Evolutionary conservation across 2,113 vertebrate species (phyloP).

Genomic region (Telmatochromis bifrenatus): DNA sequence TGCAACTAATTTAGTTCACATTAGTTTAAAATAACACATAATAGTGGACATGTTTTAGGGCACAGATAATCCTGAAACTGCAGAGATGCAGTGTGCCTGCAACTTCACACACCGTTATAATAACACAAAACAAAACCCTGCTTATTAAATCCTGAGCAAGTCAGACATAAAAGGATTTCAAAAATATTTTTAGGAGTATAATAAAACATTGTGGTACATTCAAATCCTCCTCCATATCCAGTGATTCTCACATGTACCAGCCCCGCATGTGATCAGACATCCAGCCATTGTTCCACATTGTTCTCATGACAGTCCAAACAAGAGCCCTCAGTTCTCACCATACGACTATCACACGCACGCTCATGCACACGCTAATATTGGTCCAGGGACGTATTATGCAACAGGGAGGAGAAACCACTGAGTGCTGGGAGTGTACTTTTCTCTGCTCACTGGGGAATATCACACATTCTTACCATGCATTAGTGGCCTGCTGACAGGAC

Average conservation of each 20-base stretch:
- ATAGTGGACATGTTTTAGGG: neutral
- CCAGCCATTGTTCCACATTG: conserved; percentile 15
- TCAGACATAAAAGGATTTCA: neutral
- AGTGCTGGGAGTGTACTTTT: conserved; percentile 36
- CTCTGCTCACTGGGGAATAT: conserved; percentile 48
- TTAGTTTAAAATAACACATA: neutral
- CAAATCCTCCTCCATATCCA: neutral
- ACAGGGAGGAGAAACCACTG: conserved; percentile 19
- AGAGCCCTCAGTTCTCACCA: conserved; percentile 23
- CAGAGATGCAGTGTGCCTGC: neutral
- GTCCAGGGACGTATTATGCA: conserved; percentile 34
- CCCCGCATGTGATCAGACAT: neutral
- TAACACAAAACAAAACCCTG: neutral
- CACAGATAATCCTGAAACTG: neutral
- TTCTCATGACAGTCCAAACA: conserved; percentile 28
- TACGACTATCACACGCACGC: neutral
- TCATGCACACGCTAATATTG: neutral
- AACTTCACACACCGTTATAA: neutral
- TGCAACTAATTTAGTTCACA: neutral
- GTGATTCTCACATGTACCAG: neutral
- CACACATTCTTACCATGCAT: conserved; percentile 40
- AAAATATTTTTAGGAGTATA: neutral
- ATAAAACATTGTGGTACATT: neutral
- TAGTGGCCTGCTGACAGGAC: conserved; percentile 22
- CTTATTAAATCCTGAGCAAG: neutral